Percentiles rank a stretch among this genome's conserved stretches.
These are phyloP conservation scores for Dromius quadrimaculatus DNA, from an alignment of 2,888 invertebrate genomes.

Conservation along the genomic window DNA sequence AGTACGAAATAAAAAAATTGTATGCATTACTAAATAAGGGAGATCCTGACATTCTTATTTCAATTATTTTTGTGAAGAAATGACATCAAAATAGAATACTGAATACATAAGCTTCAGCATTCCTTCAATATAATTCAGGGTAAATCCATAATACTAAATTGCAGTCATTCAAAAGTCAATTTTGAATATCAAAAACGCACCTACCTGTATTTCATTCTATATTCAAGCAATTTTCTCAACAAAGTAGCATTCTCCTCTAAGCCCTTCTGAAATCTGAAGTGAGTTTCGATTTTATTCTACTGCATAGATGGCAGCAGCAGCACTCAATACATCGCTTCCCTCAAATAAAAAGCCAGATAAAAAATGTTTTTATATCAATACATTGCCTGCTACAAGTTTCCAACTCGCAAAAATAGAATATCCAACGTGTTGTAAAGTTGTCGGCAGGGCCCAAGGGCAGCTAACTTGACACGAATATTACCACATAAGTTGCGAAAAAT, in stretches of 20 bases:
- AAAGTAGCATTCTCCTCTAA: not conserved
- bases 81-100: no score
- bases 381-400: conserved; percentile 19
- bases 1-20: no score
- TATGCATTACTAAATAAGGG: no score
- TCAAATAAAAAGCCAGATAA: conserved; percentile 37
- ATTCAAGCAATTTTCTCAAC: conserved; percentile 13
- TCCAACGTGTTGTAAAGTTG: conserved; percentile 48
- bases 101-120: no score
- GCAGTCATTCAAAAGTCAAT: no score
- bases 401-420: conserved; percentile 49
- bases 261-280: not conserved
- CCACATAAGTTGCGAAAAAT: conserved; percentile 23
- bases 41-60: no score
- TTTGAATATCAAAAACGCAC: no score
- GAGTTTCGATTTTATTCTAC: conserved; percentile 1
- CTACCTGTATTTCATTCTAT: no score
- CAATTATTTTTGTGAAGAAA: no score
- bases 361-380: conserved; percentile 38
- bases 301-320: not conserved
- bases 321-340: conserved; percentile 31
- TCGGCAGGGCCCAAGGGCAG: conserved; percentile 21
- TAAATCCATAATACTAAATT: no score
- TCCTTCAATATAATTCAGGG: no score
- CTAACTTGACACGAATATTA: conserved; percentile 23